Evolutionary conservation across 2,113 vertebrate species (phyloP).

Genomic region (Pandion haliaetus): DNA sequence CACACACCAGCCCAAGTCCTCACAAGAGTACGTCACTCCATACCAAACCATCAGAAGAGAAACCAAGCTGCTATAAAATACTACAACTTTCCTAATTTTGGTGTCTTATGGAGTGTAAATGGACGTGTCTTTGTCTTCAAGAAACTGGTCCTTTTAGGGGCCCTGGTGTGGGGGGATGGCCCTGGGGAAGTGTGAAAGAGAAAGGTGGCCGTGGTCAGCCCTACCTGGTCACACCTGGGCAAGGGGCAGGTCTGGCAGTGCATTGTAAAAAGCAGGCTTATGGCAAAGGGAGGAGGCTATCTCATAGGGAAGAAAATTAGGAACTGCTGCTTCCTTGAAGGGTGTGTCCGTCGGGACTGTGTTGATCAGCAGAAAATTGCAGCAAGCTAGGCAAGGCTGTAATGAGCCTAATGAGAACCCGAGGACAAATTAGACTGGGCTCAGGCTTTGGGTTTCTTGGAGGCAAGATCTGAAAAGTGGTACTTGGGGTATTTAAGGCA

Average conservation of each 20-base stretch:
- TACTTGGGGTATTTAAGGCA: not conserved
- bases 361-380: constrained; percentile 57
- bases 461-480: not conserved
- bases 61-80: not conserved
- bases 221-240: not conserved
- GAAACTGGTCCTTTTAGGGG: not conserved
- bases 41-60: not conserved
- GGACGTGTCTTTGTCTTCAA: not conserved
- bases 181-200: not conserved
- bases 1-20: not conserved
- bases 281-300: constrained; percentile 12
- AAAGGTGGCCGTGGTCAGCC: not conserved
- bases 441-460: not conserved
- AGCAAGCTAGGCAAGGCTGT: constrained; percentile 13
- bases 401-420: constrained; percentile 44
- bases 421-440: not conserved
- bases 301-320: constrained; percentile 2
- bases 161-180: not conserved
- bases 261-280: not conserved
- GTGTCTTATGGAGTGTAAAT: not conserved
- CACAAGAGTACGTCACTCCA: not conserved
- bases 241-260: not conserved
- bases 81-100: not conserved
- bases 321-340: constrained; percentile 45
- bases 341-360: not conserved